Evolutionary conservation across 92 coral and sea anemone species (phyloP).

Genomic region (Zoanthus sansibaricus): DNA sequence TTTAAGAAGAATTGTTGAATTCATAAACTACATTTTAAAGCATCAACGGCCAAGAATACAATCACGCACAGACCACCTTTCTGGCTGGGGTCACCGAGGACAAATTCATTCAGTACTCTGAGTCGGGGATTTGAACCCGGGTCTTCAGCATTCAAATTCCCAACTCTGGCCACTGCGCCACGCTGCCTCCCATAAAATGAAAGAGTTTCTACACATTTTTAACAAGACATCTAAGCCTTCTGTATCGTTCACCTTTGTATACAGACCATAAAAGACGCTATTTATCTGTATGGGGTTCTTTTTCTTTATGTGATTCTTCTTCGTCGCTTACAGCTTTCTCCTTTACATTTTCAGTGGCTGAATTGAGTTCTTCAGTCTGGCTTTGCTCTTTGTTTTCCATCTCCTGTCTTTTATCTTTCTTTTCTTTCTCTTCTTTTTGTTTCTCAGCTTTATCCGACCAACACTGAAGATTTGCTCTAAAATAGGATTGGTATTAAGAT

Average conservation of each 20-base stretch:
- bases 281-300: conserved; percentile 18
- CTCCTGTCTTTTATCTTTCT: conserved; percentile 42
- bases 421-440: conserved; percentile 62
- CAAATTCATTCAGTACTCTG: too few species aligned
- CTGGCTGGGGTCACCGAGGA: too few species aligned
- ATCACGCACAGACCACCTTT: too few species aligned
- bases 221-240: too few species aligned
- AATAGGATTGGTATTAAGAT: background rate
- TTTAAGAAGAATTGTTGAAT: too few species aligned
- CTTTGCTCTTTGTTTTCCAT: conserved; percentile 37
- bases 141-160: too few species aligned
- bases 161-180: too few species aligned
- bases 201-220: too few species aligned
- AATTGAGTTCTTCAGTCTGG: background rate
- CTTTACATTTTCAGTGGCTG: background rate
- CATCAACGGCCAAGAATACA: too few species aligned
- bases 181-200: too few species aligned
- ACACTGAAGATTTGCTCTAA: conserved; percentile 74
- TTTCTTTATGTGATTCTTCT: background rate
- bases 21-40: too few species aligned
- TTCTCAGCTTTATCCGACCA: conserved; percentile 85
- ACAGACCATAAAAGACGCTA: background rate
- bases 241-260: background rate
- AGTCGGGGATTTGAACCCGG: too few species aligned
- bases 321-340: conserved; percentile 14